phyloP scores from a whole-genome alignment of 2,797 vertebrate species.

The Meda fulgida region DNA sequence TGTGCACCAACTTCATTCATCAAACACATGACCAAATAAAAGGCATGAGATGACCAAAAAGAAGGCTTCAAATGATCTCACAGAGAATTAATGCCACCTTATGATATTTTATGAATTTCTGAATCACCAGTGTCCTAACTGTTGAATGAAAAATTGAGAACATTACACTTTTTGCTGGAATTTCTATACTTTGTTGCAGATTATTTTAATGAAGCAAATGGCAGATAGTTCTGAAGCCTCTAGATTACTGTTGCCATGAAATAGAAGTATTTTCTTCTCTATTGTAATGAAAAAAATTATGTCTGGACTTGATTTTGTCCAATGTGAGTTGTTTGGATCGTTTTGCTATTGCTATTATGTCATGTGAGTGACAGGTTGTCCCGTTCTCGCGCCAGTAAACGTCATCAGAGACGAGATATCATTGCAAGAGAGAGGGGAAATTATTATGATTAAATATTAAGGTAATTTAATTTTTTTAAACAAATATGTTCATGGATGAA shows the following conservation, averaged over 20 bases:
- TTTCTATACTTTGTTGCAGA: background rate
- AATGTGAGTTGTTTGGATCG: background rate
- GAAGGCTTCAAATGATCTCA: background rate
- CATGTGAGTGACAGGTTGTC: background rate
- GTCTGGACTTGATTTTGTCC: no score
- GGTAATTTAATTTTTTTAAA: no score
- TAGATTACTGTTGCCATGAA: background rate
- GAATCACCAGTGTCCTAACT: background rate
- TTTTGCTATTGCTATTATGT: background rate
- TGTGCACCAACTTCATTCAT: background rate
- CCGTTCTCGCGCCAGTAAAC: background rate
- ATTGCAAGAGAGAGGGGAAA: background rate
- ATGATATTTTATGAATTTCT: background rate
- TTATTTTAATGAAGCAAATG: background rate
- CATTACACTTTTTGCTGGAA: background rate
- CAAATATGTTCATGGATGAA: background rate
- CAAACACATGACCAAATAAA: background rate
- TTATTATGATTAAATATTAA: background rate
- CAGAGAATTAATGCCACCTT: background rate
- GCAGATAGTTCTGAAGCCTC: background rate
- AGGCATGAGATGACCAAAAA: background rate
- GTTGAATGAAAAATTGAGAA: background rate
- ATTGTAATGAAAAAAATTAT: no score
- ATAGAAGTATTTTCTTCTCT: no score
- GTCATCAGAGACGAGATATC: background rate